Percentiles rank a stretch among this genome's conserved stretches.
Evolutionary conservation across 1,140 invertebrate species (phyloP).

Genomic region (Acromyrmex heyeri): DNA sequence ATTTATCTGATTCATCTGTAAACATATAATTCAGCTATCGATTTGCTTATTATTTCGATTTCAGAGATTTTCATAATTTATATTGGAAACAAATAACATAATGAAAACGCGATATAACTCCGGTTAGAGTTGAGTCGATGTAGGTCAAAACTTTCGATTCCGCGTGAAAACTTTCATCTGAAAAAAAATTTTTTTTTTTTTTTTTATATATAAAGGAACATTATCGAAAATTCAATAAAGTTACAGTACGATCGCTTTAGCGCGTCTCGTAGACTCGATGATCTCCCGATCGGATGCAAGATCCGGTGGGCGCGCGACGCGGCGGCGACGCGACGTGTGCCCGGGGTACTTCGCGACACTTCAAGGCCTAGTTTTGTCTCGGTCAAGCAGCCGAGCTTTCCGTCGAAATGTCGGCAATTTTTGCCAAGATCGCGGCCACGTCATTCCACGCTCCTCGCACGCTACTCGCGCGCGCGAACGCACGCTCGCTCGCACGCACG

Average conservation of each 20-base stretch:
- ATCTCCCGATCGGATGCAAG: neutral
- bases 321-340: neutral
- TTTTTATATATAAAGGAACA: neutral
- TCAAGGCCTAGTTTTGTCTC: slow-evolving; percentile 66
- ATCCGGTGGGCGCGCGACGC: slow-evolving; percentile 27
- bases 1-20: neutral
- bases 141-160: neutral
- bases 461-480: slow-evolving; percentile 15
- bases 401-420: slow-evolving; percentile 65
- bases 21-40: neutral
- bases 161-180: neutral
- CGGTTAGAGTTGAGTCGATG: neutral
- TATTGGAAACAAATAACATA: neutral
- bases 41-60: neutral
- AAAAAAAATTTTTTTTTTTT: neutral
- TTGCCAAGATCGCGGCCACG: slow-evolving; percentile 69
- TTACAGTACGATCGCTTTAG: neutral
- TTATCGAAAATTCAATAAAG: neutral
- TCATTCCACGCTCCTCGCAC: slow-evolving; percentile 64
- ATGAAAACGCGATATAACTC: neutral
- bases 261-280: neutral
- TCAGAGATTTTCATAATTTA: neutral
- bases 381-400: slow-evolving; percentile 31
- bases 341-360: slow-evolving; percentile 32
- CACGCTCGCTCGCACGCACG: neutral